Evolutionary conservation across 2,888 invertebrate species (phyloP).

Genomic region (Heteromyza rotundicornis): DNA sequence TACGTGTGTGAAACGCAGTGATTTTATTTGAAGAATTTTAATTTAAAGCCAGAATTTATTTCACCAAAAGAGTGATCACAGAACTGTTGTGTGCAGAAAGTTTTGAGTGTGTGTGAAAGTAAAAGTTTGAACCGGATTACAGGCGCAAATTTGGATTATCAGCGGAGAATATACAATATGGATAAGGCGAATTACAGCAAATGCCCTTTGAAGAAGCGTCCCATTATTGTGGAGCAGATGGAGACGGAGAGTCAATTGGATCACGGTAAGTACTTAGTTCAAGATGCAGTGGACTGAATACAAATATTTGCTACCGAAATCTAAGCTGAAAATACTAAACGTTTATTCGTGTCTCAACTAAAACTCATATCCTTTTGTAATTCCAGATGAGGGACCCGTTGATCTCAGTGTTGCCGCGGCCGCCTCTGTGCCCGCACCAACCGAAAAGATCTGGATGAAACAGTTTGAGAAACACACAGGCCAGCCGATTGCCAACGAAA

Average conservation of each 20-base stretch:
- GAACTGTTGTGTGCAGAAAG: constrained; percentile 1
- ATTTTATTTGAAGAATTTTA: constrained; percentile 2
- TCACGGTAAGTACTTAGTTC: constrained; percentile 41
- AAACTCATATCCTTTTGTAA: neutral
- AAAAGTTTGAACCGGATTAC: too few relatives aligned
- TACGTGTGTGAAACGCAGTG: constrained; percentile 12
- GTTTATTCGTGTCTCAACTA: neutral
- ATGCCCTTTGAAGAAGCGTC: constrained; percentile 61
- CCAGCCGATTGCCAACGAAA: constrained; percentile 35
- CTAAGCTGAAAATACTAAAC: neutral
- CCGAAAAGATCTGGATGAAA: neutral
- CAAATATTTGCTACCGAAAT: too few relatives aligned
- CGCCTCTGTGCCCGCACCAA: constrained; percentile 37
- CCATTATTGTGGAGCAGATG: constrained; percentile 42
- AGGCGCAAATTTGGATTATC: too few relatives aligned
- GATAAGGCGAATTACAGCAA: constrained; percentile 59
- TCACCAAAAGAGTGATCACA: constrained; percentile 6
- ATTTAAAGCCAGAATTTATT: neutral
- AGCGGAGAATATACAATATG: constrained; percentile 36
- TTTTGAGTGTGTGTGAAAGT: neutral
- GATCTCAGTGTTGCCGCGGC: constrained; percentile 52
- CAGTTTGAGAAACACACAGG: neutral
- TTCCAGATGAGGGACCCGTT: constrained; percentile 56
- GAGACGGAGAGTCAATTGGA: constrained; percentile 38
- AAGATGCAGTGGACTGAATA: neutral